Base-by-base conservation (phyloP, 1,140 invertebrate species). In the Drosophila lacertosa region DNA sequence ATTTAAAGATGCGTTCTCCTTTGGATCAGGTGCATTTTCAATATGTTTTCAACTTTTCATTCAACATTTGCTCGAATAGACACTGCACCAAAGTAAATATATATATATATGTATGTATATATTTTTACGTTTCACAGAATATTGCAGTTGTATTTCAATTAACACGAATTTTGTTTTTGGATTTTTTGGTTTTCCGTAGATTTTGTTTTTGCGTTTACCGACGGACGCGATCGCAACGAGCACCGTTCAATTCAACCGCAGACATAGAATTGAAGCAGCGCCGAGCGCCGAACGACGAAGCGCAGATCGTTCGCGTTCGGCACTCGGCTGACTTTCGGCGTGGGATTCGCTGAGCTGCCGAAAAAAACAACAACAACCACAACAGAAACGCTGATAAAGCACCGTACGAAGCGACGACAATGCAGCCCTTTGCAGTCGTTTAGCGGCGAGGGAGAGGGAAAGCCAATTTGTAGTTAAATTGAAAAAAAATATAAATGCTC, bases 171-270 rank as follows among this genome's bases (percentile, higher is more conserved):
- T 29, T 29, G 26, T 29, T 7, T 29, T 7, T 7, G 6, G 2
- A 1, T 7, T 58, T n/a, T 35, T 37, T 54, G n/a, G n/a, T n/a
- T 44, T 32, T 24, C 11, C 29, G 15, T 16, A 20, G 15, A 53
- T 42, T 29, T 18, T 22, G 40, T 53, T 65, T 47, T 39, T 68
- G 45, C 39, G 37, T 22, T 40, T 20, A 68, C 7, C 20, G 24
- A 42, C 45, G 58, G 33, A 48, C 45, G 62, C 26, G 33, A 72
- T 22, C 58, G 67, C 71, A 69, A 69, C 64, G 58, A 54, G 39
- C 44, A 50, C 53, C 66, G 74, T 64, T 71, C 82, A 77, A 71
- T 82, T 75, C 82, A 74, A 77, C 81, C 73, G 81, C 73, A 74
- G 70, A 88, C 58, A 65, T 66, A 26, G 66, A 82, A 88, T 82